Percentiles rank a stretch among this genome's conserved stretches.
phyloP scores from a whole-genome alignment of 2,113 vertebrate species.

The Hippopotamus amphibius region DNA sequence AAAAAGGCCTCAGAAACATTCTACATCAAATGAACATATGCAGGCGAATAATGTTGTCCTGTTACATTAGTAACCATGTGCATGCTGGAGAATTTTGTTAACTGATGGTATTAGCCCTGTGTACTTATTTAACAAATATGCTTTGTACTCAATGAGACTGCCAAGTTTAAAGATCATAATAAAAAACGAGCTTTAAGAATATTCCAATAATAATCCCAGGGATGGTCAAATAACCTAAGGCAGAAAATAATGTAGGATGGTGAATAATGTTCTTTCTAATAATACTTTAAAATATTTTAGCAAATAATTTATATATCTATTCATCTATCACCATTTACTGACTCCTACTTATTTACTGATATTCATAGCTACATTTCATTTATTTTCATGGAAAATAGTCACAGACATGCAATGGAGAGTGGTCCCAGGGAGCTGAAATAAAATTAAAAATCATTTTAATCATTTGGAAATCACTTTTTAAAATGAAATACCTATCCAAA shows the following conservation, averaged over 20 bases:
- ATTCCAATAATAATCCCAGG: neutral
- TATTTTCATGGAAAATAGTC: neutral
- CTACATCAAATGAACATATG: neutral
- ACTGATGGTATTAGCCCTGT: neutral
- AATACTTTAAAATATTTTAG: neutral
- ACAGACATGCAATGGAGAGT: neutral
- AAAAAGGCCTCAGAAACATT: neutral
- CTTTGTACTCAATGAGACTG: neutral
- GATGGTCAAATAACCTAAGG: neutral
- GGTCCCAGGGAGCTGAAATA: neutral
- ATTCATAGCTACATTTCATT: neutral
- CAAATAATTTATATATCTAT: neutral
- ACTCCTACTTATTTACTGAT: neutral
- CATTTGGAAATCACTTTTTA: neutral
- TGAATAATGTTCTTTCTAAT: neutral
- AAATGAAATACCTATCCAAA: slow-evolving; percentile 24
- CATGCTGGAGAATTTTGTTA: neutral
- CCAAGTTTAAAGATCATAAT: neutral
- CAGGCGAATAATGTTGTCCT: neutral
- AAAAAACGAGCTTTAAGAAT: neutral
- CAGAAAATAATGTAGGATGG: neutral
- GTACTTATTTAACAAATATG: neutral
- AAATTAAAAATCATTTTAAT: neutral
- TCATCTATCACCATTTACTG: neutral
- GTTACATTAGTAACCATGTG: neutral